Evolutionary conservation across 2,797 vertebrate genomes (phyloP).

Genomic region (Telmatherina bonti): DNA sequence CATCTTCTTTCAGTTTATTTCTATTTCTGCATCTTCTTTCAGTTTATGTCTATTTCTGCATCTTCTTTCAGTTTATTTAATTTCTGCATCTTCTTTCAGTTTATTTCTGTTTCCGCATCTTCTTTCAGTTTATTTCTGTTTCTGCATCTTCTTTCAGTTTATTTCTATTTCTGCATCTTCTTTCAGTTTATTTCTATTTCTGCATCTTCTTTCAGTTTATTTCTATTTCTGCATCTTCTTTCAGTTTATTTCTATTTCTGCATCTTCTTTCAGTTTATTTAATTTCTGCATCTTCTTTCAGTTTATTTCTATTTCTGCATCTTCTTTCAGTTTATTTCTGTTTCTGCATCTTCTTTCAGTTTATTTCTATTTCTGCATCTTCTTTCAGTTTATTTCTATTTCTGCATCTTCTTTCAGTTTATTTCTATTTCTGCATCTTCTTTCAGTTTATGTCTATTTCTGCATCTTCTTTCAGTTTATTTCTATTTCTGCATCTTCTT

Average conservation of each 20-base stretch:
- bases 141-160: too few species aligned
- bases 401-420: neutral
- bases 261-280: neutral
- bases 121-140: neutral
- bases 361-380: neutral
- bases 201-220: neutral
- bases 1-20: neutral
- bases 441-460: too few species aligned
- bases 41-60: too few species aligned
- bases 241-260: neutral
- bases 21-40: too few species aligned
- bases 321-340: neutral
- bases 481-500: neutral
- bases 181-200: neutral
- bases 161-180: neutral
- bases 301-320: neutral
- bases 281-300: too few species aligned
- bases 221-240: too few species aligned
- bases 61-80: too few species aligned
- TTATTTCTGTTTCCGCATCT: neutral
- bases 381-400: neutral
- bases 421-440: too few species aligned
- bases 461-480: too few species aligned
- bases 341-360: too few species aligned
- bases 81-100: neutral